phyloP scores from a whole-genome alignment of 1,140 invertebrate species.

The Sitobion miscanthi region DNA sequence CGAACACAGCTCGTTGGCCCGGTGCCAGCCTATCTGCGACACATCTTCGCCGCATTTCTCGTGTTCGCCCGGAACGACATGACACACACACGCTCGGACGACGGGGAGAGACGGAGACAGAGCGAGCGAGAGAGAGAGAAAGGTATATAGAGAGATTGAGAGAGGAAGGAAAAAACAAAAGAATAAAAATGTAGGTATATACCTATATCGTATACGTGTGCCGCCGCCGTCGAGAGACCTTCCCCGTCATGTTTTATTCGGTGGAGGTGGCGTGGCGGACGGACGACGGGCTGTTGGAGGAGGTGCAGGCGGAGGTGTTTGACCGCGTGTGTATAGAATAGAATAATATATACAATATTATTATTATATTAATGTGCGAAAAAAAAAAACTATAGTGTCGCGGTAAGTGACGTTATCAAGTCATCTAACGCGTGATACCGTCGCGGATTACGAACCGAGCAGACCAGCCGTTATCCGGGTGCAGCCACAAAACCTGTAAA shows the following conservation, averaged over 20 bases:
- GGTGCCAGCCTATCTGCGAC: constrained; percentile 49
- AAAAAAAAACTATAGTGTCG: too few species aligned
- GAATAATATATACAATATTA: too few species aligned
- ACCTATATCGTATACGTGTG: background rate
- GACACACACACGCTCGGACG: background rate
- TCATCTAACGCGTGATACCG: too few species aligned
- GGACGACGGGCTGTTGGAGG: background rate
- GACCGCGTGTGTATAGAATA: too few species aligned
- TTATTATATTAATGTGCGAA: too few species aligned
- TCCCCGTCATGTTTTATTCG: background rate
- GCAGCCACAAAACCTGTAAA: background rate
- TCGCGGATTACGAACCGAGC: background rate
- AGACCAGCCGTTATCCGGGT: background rate
- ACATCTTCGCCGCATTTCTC: constrained; percentile 55
- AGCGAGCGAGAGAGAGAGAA: background rate
- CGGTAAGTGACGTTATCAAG: too few species aligned
- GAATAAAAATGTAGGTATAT: background rate
- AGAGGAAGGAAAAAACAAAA: background rate
- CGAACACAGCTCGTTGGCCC: constrained; percentile 39
- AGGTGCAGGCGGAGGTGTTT: background rate
- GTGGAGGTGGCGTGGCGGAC: background rate
- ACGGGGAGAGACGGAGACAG: background rate
- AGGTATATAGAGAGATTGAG: background rate
- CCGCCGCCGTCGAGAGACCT: background rate
- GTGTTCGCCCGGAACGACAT: constrained; percentile 47